These are phyloP conservation scores for Choloepus hoffmanni DNA, from an alignment of 2,113 vertebrate genomes.

Conservation along the genomic window DNA sequence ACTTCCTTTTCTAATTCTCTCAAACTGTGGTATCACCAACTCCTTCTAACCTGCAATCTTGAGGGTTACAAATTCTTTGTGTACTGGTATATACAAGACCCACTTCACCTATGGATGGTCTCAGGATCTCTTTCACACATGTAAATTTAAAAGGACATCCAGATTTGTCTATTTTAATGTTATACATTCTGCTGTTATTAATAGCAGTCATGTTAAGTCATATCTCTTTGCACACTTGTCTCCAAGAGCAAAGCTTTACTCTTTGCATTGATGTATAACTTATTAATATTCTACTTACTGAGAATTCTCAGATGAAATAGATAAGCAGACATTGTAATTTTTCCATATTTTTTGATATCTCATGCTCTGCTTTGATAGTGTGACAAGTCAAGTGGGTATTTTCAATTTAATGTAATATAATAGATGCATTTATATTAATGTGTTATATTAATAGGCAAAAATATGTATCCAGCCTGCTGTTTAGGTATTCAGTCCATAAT, in stretches of 20 bases:
- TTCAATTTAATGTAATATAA: slow-evolving; percentile 6
- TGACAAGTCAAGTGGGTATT: not conserved
- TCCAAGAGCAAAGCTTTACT: not conserved
- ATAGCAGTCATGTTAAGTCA: not conserved
- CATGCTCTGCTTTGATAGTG: not conserved
- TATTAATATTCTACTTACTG: slow-evolving; percentile 21
- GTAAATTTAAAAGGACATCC: slow-evolving; percentile 18
- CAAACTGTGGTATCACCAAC: not conserved
- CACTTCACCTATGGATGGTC: not conserved
- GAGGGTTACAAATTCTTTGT: not conserved
- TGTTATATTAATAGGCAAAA: slow-evolving; percentile 33
- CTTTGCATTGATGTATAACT: slow-evolving; percentile 34
- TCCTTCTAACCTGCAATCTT: not conserved
- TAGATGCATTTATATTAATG: not conserved
- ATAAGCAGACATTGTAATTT: slow-evolving; percentile 32
- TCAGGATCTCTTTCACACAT: not conserved
- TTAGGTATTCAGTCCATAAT: not conserved
- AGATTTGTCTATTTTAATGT: not conserved
- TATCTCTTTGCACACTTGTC: not conserved
- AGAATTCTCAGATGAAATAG: slow-evolving; percentile 52
- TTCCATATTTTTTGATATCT: slow-evolving; percentile 10
- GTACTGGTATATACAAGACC: not conserved
- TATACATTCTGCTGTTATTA: not conserved
- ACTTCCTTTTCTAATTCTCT: not conserved
- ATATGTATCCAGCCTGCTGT: not conserved